Percentiles rank a stretch among this genome's conserved stretches.
These are phyloP conservation scores for Ciconia maguari DNA, from an alignment of 2,113 vertebrate species.

Conservation along the genomic window DNA sequence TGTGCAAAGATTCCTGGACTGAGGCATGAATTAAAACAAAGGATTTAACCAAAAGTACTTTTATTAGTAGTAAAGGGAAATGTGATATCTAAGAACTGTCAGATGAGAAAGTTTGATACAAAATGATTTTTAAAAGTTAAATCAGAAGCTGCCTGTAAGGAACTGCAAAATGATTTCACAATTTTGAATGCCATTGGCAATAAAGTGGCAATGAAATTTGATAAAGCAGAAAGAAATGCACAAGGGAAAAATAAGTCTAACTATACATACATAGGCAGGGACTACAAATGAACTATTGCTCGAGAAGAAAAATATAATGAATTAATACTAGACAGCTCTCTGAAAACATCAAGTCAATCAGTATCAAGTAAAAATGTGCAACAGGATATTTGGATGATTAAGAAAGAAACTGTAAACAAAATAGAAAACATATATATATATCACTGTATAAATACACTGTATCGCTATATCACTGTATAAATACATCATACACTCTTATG, in stretches of 20 bases:
- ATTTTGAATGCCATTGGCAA: conserved; percentile 6
- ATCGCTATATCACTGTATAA: conserved; percentile 56
- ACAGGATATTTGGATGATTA: conserved; percentile 31
- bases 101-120: conserved; percentile 57
- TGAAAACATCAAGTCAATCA: conserved; percentile 26
- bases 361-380: conserved; percentile 18
- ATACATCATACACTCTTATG: conserved; percentile 66
- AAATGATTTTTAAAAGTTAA: conserved; percentile 54
- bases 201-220: neutral
- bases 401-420: conserved; percentile 59
- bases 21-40: conserved; percentile 54
- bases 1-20: neutral
- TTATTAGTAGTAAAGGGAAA: conserved; percentile 66
- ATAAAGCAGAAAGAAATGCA: conserved; percentile 18
- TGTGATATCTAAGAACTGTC: conserved; percentile 44
- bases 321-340: conserved; percentile 9
- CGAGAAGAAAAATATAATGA: neutral
- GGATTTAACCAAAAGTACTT: conserved; percentile 59
- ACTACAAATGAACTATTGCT: conserved; percentile 21
- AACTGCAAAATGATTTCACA: conserved; percentile 38
- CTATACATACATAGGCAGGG: neutral
- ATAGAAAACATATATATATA: conserved; percentile 61
- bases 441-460: conserved; percentile 59
- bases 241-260: neutral
- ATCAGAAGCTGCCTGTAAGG: conserved; percentile 23